These are phyloP conservation scores for Polypterus bichir DNA, from an alignment of 2,113 vertebrate species.

Conservation along the genomic window DNA sequence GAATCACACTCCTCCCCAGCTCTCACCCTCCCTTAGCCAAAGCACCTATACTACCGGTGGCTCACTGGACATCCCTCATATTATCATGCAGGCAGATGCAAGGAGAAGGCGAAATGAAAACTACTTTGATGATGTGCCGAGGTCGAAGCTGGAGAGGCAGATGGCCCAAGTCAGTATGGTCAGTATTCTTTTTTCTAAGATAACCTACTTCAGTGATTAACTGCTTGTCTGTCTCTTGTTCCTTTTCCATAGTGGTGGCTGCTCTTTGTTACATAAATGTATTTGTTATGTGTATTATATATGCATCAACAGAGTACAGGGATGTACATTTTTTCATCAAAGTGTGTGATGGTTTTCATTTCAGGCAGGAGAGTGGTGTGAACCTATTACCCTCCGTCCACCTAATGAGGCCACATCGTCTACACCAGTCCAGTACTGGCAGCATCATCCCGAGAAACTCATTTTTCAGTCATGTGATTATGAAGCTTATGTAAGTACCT, in stretches of 20 bases:
- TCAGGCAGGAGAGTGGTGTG: constrained; percentile 97
- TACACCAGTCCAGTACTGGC: constrained; percentile 95
- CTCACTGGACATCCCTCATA: constrained; percentile 97
- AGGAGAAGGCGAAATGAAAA: constrained; percentile 94
- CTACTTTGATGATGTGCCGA: constrained; percentile 95
- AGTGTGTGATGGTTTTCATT: constrained; percentile 36
- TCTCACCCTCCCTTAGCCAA: constrained; percentile 89
- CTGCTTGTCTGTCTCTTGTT: too few relatives aligned
- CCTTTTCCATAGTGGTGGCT: too few relatives aligned
- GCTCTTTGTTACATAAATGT: too few relatives aligned
- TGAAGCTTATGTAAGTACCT: constrained; percentile 92
- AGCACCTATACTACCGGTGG: constrained; percentile 86
- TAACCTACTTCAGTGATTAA: too few relatives aligned
- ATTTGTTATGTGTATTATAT: too few relatives aligned
- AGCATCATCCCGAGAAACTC: constrained; percentile 96
- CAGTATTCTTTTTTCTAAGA: too few relatives aligned
- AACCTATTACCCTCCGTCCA: constrained; percentile 89
- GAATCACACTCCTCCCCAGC: constrained; percentile 92
- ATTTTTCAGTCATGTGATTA: constrained; percentile 98
- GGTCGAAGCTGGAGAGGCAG: constrained; percentile 97
- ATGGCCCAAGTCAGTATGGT: constrained; percentile 97
- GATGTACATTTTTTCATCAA: too few relatives aligned
- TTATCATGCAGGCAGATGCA: constrained; percentile 99
- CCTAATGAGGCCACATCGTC: constrained; percentile 95
- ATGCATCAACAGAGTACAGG: too few relatives aligned